Base-by-base conservation (phyloP, 2,888 invertebrate genomes). In the Netelia virgata region DNA sequence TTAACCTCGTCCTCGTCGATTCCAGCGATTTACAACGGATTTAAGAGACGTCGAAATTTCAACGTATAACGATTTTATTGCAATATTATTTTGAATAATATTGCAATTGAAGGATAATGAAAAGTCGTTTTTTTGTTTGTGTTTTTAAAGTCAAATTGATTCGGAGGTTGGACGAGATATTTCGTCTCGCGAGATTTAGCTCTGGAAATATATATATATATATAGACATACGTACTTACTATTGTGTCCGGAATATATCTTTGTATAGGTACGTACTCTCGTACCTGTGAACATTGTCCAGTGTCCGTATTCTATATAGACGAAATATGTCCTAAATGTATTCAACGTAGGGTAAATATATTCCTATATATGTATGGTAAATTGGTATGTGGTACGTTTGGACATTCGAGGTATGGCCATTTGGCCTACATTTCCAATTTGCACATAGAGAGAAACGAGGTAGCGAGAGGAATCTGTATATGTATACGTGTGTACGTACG, bases 401-500 rank as follows among this genome's bases (percentile, higher is more conserved):
- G 59, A 82, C 78, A 70, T 43, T 61, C 47, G 61, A 63, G 78
- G 47, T 41, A 47, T 53, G 74, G 75, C 70, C 59, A 47, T 66
- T 82, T 82, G 84, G 66, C 84, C 84, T 72, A 85, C 75, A 85
- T 85, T 63, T 68, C 75, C n/a, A 41, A 78, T 43, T 78, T 70
- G 69, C 50, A 72, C 53, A 66, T 20, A 68, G 36, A 55, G 64
- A 61, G 41, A 50, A 47, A 63, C 55, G 53, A 20, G 16, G 11
- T 47, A 81, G 47, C 20, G 72, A 55, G 55, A 73, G 76, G 59
- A 61, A 41, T 14, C 41, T 59, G 47, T 61, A 43, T 63, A 61
- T 55, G n/a, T n/a, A 47, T 57, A 57, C 16, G 47, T 79, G 55
- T 72, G 28, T 63, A 61, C 28, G 43, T 14, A 57, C 28, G 57